Conservation (phyloP, 2,113 vertebrate genomes). For the Callipepla californica region DNA sequence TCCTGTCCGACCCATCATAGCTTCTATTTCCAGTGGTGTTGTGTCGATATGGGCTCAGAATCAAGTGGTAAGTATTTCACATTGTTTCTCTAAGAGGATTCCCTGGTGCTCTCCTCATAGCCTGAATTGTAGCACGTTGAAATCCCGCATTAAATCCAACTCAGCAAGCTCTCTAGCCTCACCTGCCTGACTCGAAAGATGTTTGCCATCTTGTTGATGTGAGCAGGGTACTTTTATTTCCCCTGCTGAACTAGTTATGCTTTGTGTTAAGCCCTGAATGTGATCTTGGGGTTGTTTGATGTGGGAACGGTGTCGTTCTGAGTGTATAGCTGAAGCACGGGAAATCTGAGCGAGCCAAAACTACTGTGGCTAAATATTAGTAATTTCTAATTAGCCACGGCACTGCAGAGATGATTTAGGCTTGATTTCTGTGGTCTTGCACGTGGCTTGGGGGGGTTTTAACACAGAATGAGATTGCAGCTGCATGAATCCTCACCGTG, state of each 20-base stretch:
- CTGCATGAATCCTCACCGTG: rapidly evolving
- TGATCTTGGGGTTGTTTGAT: not conserved
- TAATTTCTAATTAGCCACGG: not conserved
- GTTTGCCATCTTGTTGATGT: not conserved
- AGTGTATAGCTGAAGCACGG: not conserved
- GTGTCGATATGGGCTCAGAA: conserved; percentile 99
- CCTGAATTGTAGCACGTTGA: not conserved
- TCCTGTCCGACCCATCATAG: conserved; percentile 96
- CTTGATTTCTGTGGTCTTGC: not conserved
- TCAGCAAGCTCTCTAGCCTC: not conserved
- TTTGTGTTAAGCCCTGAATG: not conserved
- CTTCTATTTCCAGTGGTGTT: conserved; percentile 97
- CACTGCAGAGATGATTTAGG: not conserved
- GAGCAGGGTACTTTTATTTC: rapidly evolving
- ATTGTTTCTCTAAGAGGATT: not conserved
- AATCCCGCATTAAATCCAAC: not conserved
- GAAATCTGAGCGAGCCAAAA: not conserved
- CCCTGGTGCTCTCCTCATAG: not conserved
- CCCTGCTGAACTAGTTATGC: not conserved
- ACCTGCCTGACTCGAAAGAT: rapidly evolving
- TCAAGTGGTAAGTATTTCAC: conserved; percentile 89
- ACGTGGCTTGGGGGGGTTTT: not conserved
- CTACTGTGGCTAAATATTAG: not conserved
- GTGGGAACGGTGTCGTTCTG: not conserved
- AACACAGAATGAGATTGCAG: not conserved